Evolutionary conservation across 2,113 vertebrate species (phyloP), one percentile per base, ranked within the genome.

Genomic region (Gnathonemus echidnorhynchus): DNA sequence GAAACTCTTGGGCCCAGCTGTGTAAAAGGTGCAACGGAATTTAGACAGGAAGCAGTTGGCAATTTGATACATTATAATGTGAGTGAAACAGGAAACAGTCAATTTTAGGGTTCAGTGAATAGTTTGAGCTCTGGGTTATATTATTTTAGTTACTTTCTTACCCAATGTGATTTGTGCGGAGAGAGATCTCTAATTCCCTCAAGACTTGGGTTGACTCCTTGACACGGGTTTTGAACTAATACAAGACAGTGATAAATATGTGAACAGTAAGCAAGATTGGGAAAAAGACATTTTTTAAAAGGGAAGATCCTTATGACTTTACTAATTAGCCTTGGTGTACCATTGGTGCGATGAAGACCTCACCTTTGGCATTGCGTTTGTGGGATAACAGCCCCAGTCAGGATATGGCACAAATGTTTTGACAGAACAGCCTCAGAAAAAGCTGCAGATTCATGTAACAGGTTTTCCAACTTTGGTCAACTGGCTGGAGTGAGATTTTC

Each of bases 111-210:
- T 11, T 31, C 24, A 74, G 35, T 39, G 13, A 39, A 19, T 80
- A 80, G 13, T 77, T 19, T 17, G 70, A 77, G 70, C 70, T 77
- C 31, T 77, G 31, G 15, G 27, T 17, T 19, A 19, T 19, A 17
- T 19, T 80, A 19, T 13, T 53, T 58, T 31, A 3, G 53, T 8
- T 39, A 7, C n/a, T 5, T 17, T 90, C 96, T 96, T 89, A 99
- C 98, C 98, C 98, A 0, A 99, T 99, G 90, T 98, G 96, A 93
- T 99, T 99, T 90, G 98, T 99, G 92, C 98, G 95, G 92, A 99
- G 93, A 91, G 98, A 99, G 91, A 98, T 99, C 94, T 99, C 98
- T 94, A 99, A 93, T 92, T 99, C 98, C 93, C 97, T 94, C 10
- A 99, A 96, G 92, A 98, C 93, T 93, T 98, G 97, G 0, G 98